Evolutionary conservation across 2,888 invertebrate genomes (phyloP).

Genomic region (Pyrrhia umbra): DNA sequence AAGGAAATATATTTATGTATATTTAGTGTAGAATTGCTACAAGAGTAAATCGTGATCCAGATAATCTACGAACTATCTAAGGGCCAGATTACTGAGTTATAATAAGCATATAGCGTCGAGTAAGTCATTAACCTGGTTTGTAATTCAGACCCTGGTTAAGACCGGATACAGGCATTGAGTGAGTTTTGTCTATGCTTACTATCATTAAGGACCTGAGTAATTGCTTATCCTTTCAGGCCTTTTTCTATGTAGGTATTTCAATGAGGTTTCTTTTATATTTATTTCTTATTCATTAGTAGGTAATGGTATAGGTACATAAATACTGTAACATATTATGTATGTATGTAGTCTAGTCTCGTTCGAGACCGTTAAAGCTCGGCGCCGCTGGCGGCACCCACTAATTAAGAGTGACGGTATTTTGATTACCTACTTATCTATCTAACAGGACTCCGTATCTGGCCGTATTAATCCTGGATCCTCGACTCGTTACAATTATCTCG

Average conservation of each 20-base stretch:
- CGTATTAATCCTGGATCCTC: constrained; percentile 81
- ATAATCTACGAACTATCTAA: constrained; percentile 17
- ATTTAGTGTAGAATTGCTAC: neutral
- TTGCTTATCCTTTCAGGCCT: neutral
- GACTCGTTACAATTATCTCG: constrained; percentile 80
- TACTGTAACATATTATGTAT: constrained; percentile 13
- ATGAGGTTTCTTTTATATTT: constrained; percentile 9
- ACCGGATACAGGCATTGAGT: neutral
- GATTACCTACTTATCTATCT: constrained; percentile 84
- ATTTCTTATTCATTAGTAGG: neutral
- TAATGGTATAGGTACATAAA: neutral
- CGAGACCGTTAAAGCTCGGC: constrained; percentile 64
- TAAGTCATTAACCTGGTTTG: neutral
- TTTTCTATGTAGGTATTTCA: neutral
- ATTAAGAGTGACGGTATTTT: constrained; percentile 88
- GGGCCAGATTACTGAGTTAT: neutral
- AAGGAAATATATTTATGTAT: constrained; percentile 1
- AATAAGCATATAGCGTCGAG: neutral
- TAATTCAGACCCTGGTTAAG: neutral
- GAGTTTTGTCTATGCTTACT: neutral
- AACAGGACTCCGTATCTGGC: constrained; percentile 78
- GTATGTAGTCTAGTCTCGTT: constrained; percentile 45
- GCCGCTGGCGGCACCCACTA: constrained; percentile 77
- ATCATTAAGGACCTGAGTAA: neutral
- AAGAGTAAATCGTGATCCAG: constrained; percentile 32